Conservation (phyloP, 2,113 vertebrate species). For the Stegostoma tigrinum region DNA sequence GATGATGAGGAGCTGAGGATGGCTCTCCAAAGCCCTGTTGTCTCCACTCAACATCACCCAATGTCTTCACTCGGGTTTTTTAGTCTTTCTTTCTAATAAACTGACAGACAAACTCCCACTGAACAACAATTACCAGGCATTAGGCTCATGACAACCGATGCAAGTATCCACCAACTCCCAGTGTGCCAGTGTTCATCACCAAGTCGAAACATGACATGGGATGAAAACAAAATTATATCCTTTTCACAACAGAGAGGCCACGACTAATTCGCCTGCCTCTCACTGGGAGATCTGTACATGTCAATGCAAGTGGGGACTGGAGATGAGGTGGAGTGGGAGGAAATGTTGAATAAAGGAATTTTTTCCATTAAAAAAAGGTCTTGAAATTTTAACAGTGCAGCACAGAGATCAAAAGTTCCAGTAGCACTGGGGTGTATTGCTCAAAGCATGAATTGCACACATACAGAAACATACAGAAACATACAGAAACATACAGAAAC, state of each 20-base stretch:
- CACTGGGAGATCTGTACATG: background rate
- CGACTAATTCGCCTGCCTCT: background rate
- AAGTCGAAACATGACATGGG: background rate
- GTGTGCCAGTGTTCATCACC: background rate
- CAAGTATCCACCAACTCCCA: background rate
- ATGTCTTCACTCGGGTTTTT: background rate
- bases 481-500: no score
- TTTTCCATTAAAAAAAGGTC: background rate
- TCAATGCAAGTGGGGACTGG: background rate
- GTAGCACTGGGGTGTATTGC: no score
- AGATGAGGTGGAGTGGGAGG: background rate
- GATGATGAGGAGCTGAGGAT: background rate
- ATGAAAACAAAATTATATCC: background rate
- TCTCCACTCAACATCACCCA: background rate
- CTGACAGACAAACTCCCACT: background rate
- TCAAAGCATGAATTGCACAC: background rate
- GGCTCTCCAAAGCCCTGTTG: background rate
- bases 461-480: no score
- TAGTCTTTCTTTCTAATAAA: background rate
- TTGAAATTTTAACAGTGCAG: background rate
- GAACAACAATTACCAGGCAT: background rate
- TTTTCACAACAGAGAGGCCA: background rate
- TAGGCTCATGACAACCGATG: background rate
- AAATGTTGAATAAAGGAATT: background rate
- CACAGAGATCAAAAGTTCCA: background rate